phyloP scores from a whole-genome alignment of 2,888 invertebrate species.

The Nymphalis urticae region DNA sequence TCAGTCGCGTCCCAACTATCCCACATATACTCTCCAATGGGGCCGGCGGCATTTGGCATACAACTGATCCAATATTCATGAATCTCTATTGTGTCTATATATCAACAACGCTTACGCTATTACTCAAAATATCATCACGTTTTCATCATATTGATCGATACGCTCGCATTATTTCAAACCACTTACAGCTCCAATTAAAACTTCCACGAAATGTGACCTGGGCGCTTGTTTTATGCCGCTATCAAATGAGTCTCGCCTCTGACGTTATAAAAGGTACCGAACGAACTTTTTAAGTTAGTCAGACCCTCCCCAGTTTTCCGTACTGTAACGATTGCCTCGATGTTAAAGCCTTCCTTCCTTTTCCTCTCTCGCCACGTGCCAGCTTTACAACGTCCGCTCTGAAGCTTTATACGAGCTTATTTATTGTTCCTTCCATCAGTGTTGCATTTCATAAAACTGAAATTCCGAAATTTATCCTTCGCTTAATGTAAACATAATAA shows the following conservation, averaged over 20 bases:
- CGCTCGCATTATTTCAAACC: slow-evolving; percentile 16
- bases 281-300: slow-evolving; percentile 40
- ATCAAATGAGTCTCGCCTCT: slow-evolving; percentile 31
- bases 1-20: slow-evolving; percentile 40
- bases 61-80: slow-evolving; percentile 53
- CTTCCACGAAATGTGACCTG: slow-evolving; percentile 28
- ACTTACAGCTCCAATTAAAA: slow-evolving; percentile 33
- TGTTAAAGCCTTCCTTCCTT: slow-evolving; percentile 34
- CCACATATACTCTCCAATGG: slow-evolving; percentile 48
- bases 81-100: slow-evolving; percentile 43
- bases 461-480: neutral
- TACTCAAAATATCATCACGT: slow-evolving; percentile 23
- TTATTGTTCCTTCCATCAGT: slow-evolving; percentile 41
- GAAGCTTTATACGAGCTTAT: slow-evolving; percentile 38
- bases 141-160: slow-evolving; percentile 27
- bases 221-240: slow-evolving; percentile 28
- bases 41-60: slow-evolving; percentile 39
- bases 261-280: slow-evolving; percentile 35
- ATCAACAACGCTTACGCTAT: slow-evolving; percentile 11
- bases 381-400: slow-evolving; percentile 51
- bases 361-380: slow-evolving; percentile 37
- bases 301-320: slow-evolving; percentile 37
- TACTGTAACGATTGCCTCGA: slow-evolving; percentile 34
- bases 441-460: slow-evolving; percentile 26
- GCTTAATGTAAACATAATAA: neutral